Base-by-base conservation (phyloP, 2,888 invertebrate species). In the Eugnorisma glareosa region DNA sequence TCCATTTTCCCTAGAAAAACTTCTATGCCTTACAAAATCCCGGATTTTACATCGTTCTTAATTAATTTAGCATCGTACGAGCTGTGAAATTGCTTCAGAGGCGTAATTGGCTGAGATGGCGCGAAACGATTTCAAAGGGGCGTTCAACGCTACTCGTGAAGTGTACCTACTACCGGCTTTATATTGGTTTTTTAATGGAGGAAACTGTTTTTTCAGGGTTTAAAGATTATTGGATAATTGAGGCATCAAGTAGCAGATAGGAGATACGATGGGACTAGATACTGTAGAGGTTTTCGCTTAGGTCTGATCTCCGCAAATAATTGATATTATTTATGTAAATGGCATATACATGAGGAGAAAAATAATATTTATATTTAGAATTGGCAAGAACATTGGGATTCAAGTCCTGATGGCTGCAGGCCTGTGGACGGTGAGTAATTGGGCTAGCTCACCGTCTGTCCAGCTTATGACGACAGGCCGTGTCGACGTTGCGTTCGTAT, bases 81-180 rank as follows among this genome's bases (percentile, higher is more conserved):
- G 80, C 79, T 72, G 78, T 75, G 75, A 84, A 88, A 83, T 77
- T 88, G 83, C 81, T 80, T 75, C 71, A 79, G 75, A 87, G 75
- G 72, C 82, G 86, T 91, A 92, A 92, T 91, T 89, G 90, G 82
- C 82, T 77, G 83, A 85, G 86, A 88, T 88, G 82, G 83, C 82
- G 81, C 63, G 37, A 84, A 84, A 75, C 84, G 75, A 74, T 83
- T 79, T 78, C 77, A 79, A 61, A 88, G 72, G 67, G 67, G 69
- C 75, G 59, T 68, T 67, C 45, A 83, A 45, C 18, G 64, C 70
- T 70, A 11, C 66, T 66, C 11, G 48, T 64, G 21, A 40, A 64
- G n/a, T 57, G 51, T 28, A 54, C n/a, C n/a, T n/a, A n/a, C 51
- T 67, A 71, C 61, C 67, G 57, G 40, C 31, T 43, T 61, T 57